Percentiles rank a stretch among this genome's conserved stretches.
Conservation (phyloP, 2,113 vertebrate species). For the Hippocampus barbouri region DNA sequence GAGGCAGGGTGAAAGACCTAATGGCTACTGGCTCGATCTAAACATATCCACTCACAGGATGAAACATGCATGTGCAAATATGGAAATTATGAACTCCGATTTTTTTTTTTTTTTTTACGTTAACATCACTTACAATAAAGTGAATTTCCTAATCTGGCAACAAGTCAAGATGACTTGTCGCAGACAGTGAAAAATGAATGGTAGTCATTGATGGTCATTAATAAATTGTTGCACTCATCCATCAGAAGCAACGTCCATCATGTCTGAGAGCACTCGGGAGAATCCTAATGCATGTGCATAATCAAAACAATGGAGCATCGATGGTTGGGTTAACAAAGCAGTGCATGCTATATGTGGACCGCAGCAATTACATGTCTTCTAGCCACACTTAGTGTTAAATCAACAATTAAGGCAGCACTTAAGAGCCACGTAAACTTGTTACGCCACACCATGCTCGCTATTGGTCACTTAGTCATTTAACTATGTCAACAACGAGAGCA, state of each 20-base stretch:
- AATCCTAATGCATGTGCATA: constrained; percentile 1
- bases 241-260: neutral
- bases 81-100: constrained; percentile 3
- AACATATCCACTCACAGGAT: constrained; percentile 1
- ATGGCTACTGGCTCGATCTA: neutral
- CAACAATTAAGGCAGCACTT: neutral
- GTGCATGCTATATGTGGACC: neutral
- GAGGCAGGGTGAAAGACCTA: constrained; percentile 6
- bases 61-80: constrained; percentile 1
- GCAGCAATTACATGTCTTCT: constrained; percentile 1
- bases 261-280: constrained; percentile 1
- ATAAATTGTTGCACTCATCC: constrained; percentile 15
- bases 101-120: neutral
- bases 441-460: neutral
- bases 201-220: constrained; percentile 17
- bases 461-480: neutral
- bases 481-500: neutral
- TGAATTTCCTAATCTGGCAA: constrained; percentile 20
- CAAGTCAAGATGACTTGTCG: constrained; percentile 13
- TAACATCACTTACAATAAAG: constrained; percentile 15
- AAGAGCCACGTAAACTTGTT: neutral
- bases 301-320: constrained; percentile 7
- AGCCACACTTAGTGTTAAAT: neutral
- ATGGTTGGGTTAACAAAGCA: constrained; percentile 5
- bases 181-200: constrained; percentile 34